Percentiles rank a stretch among this genome's conserved stretches.
Conservation (phyloP, 2,797 vertebrate species). For the Malacoctenus gilli region DNA sequence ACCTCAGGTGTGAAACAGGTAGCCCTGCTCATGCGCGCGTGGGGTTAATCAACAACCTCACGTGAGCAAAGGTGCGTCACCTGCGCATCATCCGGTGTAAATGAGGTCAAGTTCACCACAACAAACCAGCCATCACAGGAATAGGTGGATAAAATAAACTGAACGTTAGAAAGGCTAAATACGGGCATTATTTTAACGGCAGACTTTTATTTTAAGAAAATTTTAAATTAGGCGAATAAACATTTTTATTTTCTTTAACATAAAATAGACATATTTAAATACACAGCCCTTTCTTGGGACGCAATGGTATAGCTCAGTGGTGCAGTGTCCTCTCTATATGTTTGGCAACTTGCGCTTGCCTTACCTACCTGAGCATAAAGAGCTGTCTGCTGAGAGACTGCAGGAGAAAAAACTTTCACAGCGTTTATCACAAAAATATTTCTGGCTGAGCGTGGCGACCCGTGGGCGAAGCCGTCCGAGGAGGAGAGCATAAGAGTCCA, state of each 20-base stretch:
- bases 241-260: neutral
- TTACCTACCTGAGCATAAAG: constrained; percentile 82
- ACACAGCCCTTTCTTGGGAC: neutral
- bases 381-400: constrained; percentile 76
- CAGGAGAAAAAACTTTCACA: constrained; percentile 79
- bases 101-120: constrained; percentile 61
- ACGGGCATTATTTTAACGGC: neutral
- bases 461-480: constrained; percentile 45
- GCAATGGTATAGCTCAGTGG: constrained; percentile 3
- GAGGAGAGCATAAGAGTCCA: constrained; percentile 50
- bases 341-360: constrained; percentile 56
- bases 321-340: constrained; percentile 32
- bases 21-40: constrained; percentile 35
- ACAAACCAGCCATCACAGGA: too few species aligned
- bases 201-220: constrained; percentile 1
- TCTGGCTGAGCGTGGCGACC: constrained; percentile 35
- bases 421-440: constrained; percentile 49
- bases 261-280: too few species aligned
- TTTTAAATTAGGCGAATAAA: neutral
- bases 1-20: constrained; percentile 59
- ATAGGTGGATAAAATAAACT: too few species aligned
- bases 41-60: constrained; percentile 72
- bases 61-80: constrained; percentile 83
- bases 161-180: too few species aligned
- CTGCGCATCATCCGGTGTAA: constrained; percentile 68